Conservation (phyloP, 2,797 vertebrate species). For the Lycodopsis pacificus region DNA sequence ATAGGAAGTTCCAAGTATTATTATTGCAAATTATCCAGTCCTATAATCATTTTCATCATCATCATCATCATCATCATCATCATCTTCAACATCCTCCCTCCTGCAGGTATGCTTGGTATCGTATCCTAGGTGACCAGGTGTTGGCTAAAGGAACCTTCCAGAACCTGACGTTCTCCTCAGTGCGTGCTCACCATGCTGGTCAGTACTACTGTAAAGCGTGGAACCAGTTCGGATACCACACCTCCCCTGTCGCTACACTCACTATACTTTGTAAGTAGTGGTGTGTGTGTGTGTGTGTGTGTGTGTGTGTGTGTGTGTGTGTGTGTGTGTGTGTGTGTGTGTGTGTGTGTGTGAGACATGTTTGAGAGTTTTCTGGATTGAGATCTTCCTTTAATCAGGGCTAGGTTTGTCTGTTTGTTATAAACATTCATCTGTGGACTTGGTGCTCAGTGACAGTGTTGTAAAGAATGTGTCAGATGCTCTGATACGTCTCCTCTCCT, state of each 20-base stretch:
- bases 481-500: neutral
- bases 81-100: constrained; percentile 1
- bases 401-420: neutral
- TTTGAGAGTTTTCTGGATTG: neutral
- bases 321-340: neutral
- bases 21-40: neutral
- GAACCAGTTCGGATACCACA: constrained; percentile 79
- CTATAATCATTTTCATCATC: neutral
- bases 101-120: constrained; percentile 81
- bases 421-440: neutral
- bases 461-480: neutral
- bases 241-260: constrained; percentile 72
- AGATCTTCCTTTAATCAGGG: neutral
- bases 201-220: constrained; percentile 84
- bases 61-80: neutral
- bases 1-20: neutral
- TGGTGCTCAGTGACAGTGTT: neutral
- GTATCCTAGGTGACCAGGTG: constrained; percentile 74
- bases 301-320: neutral
- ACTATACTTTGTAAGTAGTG: constrained; percentile 83
- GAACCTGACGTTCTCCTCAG: constrained; percentile 77
- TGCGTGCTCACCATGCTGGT: constrained; percentile 77
- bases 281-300: neutral
- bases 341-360: constrained; percentile 4
- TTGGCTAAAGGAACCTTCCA: constrained; percentile 74